phyloP scores from a whole-genome alignment of 1,140 invertebrate genomes.

The Cardiocondyla obscurior region DNA sequence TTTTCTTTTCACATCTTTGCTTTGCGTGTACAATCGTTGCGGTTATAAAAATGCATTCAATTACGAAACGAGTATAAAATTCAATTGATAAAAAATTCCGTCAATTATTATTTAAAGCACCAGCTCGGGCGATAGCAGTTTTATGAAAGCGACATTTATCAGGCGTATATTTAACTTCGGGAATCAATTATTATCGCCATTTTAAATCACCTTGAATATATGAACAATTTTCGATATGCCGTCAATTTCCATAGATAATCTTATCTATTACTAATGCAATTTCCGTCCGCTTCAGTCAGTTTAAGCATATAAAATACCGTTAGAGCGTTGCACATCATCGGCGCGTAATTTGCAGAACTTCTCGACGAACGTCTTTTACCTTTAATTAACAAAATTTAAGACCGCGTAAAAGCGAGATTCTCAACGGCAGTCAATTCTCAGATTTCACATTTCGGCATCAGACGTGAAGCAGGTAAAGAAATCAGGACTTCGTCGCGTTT shows the following conservation, averaged over 20 bases:
- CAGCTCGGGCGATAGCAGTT: neutral
- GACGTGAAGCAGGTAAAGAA: neutral
- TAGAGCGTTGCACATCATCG: neutral
- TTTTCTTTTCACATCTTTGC: neutral
- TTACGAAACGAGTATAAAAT: slow-evolving; percentile 27
- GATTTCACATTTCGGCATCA: neutral
- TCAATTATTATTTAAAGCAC: slow-evolving; percentile 16
- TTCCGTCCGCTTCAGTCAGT: neutral
- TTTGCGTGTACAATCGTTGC: neutral
- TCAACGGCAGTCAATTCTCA: neutral
- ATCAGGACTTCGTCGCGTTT: neutral
- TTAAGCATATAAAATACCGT: neutral
- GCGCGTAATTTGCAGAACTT: no score
- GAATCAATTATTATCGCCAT: neutral
- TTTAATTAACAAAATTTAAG: neutral
- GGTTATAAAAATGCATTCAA: slow-evolving; percentile 35
- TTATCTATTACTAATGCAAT: neutral
- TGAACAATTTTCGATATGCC: neutral
- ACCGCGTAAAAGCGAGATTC: neutral
- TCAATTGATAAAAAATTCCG: slow-evolving; percentile 20
- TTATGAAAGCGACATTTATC: slow-evolving; percentile 3
- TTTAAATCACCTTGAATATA: neutral
- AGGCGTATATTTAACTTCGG: neutral
- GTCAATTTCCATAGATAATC: neutral
- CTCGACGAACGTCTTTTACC: neutral